These are phyloP conservation scores for Quiscalus mexicanus DNA, from an alignment of 2,113 vertebrate species.

Conservation along the genomic window DNA sequence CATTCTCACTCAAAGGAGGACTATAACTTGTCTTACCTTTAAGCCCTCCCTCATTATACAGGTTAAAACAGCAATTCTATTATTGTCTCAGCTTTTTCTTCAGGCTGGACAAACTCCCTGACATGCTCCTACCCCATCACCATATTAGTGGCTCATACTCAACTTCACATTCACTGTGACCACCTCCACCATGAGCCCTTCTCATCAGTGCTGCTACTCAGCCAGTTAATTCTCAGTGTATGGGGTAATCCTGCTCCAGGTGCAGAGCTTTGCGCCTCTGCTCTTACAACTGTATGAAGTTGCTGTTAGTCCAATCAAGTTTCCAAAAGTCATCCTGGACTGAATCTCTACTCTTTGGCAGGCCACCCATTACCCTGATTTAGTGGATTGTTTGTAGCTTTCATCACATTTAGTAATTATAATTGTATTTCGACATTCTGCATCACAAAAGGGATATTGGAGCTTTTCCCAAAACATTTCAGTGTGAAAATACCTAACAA, in stretches of 20 bases:
- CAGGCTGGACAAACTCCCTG: background rate
- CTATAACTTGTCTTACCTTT: background rate
- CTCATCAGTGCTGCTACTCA: background rate
- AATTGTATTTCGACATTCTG: background rate
- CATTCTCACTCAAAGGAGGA: background rate
- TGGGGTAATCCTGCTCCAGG: background rate
- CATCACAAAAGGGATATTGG: background rate
- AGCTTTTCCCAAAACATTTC: background rate
- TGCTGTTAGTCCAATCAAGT: background rate
- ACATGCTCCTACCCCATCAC: background rate
- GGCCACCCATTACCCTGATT: rapidly evolving
- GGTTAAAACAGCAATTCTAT: background rate
- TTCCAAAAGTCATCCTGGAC: background rate
- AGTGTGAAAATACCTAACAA: background rate
- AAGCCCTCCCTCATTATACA: background rate
- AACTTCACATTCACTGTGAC: background rate
- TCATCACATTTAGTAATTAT: background rate
- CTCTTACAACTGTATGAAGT: background rate
- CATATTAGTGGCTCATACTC: background rate
- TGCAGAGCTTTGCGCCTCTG: background rate
- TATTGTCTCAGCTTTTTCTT: background rate
- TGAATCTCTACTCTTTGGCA: background rate
- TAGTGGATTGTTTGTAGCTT: background rate
- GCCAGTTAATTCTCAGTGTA: background rate
- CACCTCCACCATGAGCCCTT: background rate